Base-by-base conservation (phyloP, 2,113 vertebrate species). In the Channa argus region DNA sequence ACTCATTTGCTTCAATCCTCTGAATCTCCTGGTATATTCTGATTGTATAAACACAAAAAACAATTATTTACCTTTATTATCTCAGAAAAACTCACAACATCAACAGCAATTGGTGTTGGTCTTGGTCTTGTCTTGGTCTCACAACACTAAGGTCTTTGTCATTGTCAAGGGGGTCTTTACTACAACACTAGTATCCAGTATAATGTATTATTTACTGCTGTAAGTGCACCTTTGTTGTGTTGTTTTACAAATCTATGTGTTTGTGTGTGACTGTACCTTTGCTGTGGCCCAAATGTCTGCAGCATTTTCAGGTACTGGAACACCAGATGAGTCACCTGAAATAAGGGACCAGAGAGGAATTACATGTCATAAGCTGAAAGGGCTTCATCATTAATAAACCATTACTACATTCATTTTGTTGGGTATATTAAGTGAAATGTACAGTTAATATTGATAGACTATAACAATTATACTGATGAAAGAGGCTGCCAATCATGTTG, bases 251-350 rank as follows among this genome's bases (percentile, higher is more conserved):
- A 14, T 37, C 6, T 37, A 41, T 0, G 51, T 14, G 58, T 13
- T 15, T 11, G 54, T 60, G 49, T 5, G 61, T 41, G 46, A 9
- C 1, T 2, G 37, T 89, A 91, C 98, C 98, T 99, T 94, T 97
- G 92, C 69, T 97, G 96, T 54, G 98, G 96, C 47, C 97, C 96
- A 33, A 95, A 92, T 0, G 92, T 93, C 92, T 98, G 97, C 74
- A 99, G 92, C 98, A 99, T 97, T 94, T 96, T 97, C 89, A 99
- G 90, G 41, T 99, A 99, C 91, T 99, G 97, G 83, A 99, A 98
- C 51, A 99, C 96, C 63, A 97, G 83, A 11, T 97, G 94, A 77
- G 95, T 95, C 89, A 99, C 96, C 98, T 99, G 86, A 70, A 92
- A 24, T 24, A 24, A 87, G 60, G 15, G 84, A 78, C 77, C 86